These are phyloP conservation scores for Stenichneumon culpator DNA, from an alignment of 2,888 invertebrate species.

Conservation along the genomic window DNA sequence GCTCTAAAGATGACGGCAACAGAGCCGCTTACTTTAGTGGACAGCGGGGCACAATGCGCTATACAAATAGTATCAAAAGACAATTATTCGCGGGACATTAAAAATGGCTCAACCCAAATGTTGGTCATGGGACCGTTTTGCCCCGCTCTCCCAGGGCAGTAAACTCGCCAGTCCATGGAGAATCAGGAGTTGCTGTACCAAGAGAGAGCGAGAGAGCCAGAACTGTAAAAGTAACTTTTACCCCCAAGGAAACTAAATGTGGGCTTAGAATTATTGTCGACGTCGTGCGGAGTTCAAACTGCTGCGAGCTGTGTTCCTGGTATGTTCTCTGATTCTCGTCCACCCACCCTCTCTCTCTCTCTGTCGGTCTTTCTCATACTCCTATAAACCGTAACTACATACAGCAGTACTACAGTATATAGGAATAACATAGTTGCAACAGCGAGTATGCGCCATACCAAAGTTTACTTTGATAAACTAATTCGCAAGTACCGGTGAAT, in stretches of 20 bases:
- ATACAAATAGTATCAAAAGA: too few relatives aligned
- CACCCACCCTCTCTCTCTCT: neutral
- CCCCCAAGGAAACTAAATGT: conserved; percentile 47
- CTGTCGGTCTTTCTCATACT: neutral
- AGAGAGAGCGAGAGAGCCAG: neutral
- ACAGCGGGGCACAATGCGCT: neutral
- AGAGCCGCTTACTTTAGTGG: neutral
- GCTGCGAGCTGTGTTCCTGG: conserved; percentile 32
- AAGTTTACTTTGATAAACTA: conserved; percentile 65
- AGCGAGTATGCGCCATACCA: conserved; percentile 29
- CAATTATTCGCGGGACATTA: too few relatives aligned
- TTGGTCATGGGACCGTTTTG: too few relatives aligned
- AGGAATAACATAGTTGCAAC: conserved; percentile 30
- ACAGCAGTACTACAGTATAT: conserved; percentile 18
- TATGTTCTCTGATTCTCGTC: conserved; percentile 48
- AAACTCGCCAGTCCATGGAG: neutral
- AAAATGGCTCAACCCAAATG: too few relatives aligned
- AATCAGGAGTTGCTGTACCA: conserved; percentile 22
- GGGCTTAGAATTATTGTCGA: conserved; percentile 60
- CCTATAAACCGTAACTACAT: neutral
- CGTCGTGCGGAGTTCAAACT: conserved; percentile 42
- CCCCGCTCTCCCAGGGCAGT: too few relatives aligned
- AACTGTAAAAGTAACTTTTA: conserved; percentile 52
- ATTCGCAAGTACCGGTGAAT: conserved; percentile 46
- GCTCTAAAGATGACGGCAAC: too few relatives aligned